These are phyloP conservation scores for Buceros bicornis DNA, from an alignment of 2,797 vertebrate species.

Conservation along the genomic window DNA sequence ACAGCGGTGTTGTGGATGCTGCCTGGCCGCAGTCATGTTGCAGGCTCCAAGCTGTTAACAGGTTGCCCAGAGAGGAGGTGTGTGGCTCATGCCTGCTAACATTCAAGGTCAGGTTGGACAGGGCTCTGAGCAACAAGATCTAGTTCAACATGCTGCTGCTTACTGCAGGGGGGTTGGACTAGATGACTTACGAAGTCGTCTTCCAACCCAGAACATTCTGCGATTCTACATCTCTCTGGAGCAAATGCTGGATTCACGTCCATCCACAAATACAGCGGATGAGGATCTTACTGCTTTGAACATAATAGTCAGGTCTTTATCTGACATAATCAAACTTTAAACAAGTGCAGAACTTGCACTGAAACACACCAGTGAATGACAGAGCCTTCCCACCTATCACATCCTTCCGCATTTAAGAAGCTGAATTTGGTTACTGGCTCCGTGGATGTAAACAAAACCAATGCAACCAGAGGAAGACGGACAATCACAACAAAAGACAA, in stretches of 20 bases:
- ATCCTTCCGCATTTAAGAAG: neutral
- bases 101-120: neutral
- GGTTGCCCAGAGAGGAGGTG: neutral
- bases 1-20: accelerated
- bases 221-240: neutral
- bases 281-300: neutral
- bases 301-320: neutral
- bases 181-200: neutral
- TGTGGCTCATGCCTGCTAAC: neutral
- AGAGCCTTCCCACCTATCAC: neutral
- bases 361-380: neutral
- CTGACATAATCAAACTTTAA: neutral
- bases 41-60: neutral
- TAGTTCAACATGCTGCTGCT: neutral
- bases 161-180: neutral
- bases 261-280: neutral
- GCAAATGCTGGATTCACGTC: accelerated
- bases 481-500: neutral
- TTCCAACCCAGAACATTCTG: too few relatives aligned
- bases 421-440: neutral
- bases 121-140: neutral
- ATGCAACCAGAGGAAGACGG: neutral
- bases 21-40: too few relatives aligned
- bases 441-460: neutral
- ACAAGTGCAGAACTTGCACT: neutral